Evolutionary conservation across 2,113 vertebrate genomes (phyloP), one percentile per base, ranked within the genome.

Genomic region (Peucedramus taeniatus): DNA sequence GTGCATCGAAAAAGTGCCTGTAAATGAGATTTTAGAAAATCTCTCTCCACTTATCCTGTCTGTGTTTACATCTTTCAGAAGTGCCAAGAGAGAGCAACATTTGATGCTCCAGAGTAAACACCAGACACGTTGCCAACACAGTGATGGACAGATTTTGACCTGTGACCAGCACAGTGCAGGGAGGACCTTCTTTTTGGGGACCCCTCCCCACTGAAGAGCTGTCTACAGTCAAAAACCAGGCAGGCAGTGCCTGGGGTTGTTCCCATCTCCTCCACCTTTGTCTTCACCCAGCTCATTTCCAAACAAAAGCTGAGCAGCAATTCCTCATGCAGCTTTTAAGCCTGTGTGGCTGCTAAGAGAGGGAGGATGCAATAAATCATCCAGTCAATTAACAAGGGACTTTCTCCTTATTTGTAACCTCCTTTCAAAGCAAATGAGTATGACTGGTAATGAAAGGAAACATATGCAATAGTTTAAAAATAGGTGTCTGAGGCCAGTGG

Each of bases 361-460:
- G 35, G 80, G 51, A 83, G 77, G 80, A 84, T 83, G 83, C 91
- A 75, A 89, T 87, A 89, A 91, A 94, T 93, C 89, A 83, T 42
- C 82, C 86, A 80, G 30, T 45, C 75, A 87, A 78, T 93, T 96
- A 94, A 86, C 1, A 0, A 71, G 80, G 80, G 83, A 47, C 80
- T 96, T 89, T 95, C 89, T 94, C 93, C 91, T 96, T 92, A 77
- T 93, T 95, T 95, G 92, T 89, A 93, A 83, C 72, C 59, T 95
- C 70, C 68, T 72, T 92, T 75, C 80, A 44, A 42, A 91, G 82
- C 71, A 77, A 83, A 85, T 24, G 45, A 50, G 21, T 27, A 15
- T 42, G 69, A 35, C 68, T 83, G 59, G 17, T 81, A 94, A 81
- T 61, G 81, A 95, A 94, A 86, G 56, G 78, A 64, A 94, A 85